Evolutionary conservation across 2,797 vertebrate species (phyloP).

Genomic region (Gambelia wislizenii): DNA sequence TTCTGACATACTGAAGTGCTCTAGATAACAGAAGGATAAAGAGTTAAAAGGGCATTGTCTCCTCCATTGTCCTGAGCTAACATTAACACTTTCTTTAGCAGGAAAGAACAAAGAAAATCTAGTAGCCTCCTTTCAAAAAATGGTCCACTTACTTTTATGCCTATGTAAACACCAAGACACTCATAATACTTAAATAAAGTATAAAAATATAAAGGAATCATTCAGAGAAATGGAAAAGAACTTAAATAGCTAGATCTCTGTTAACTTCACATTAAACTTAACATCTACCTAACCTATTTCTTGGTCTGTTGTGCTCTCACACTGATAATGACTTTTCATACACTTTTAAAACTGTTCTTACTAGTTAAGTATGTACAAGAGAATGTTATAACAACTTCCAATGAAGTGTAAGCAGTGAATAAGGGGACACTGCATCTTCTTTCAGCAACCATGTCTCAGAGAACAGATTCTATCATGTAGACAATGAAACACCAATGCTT

Average conservation of each 20-base stretch:
- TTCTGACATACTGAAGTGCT: not conserved
- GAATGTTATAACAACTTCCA: not conserved
- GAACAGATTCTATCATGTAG: not conserved
- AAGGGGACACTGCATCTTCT: not conserved
- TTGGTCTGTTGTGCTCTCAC: not conserved
- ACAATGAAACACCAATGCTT: not conserved
- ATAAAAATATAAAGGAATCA: slow-evolving; percentile 49
- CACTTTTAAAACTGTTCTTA: not conserved
- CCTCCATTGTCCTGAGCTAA: not conserved
- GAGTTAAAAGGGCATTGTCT: not conserved
- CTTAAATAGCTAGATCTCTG: not conserved
- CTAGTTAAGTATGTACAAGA: not conserved
- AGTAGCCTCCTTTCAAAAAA: not conserved
- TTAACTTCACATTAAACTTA: not conserved
- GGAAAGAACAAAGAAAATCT: not conserved
- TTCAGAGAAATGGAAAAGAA: slow-evolving; percentile 5
- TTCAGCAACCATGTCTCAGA: no score
- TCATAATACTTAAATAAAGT: slow-evolving; percentile 12
- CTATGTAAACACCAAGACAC: slow-evolving; percentile 50
- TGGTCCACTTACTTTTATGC: not conserved
- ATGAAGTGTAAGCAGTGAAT: not conserved
- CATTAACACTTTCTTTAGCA: not conserved
- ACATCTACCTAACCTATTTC: not conserved
- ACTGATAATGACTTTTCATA: not conserved
- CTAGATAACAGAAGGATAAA: not conserved